Evolutionary conservation across 2,113 vertebrate genomes (phyloP).

Genomic region (Haemorhous mexicanus): DNA sequence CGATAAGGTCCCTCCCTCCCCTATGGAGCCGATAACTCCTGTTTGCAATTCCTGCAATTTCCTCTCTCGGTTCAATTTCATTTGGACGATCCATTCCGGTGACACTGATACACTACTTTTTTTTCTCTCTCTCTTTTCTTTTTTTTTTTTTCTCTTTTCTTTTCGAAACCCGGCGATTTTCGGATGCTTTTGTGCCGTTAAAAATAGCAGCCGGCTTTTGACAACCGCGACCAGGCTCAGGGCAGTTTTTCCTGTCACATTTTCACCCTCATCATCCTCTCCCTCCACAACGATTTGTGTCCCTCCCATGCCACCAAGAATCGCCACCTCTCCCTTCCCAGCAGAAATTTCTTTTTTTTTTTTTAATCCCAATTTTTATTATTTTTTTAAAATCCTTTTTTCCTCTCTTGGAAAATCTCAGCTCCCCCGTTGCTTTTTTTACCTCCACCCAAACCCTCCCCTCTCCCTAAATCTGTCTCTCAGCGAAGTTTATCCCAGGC

Average conservation of each 20-base stretch:
- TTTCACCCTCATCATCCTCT: neutral
- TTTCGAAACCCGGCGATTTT: neutral
- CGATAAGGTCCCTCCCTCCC: slow-evolving; percentile 1
- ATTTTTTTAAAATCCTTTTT: neutral
- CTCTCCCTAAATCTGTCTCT: neutral
- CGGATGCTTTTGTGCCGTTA: neutral
- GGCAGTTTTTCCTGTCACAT: neutral
- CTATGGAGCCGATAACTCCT: neutral
- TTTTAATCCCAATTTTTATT: too few species aligned
- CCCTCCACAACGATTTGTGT: neutral
- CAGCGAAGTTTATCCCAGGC: neutral
- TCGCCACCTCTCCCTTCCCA: neutral
- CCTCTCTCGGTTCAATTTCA: slow-evolving; percentile 6
- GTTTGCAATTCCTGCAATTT: slow-evolving; percentile 18
- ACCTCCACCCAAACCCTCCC: neutral
- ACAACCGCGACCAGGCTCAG: neutral
- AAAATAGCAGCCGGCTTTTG: slow-evolving; percentile 17
- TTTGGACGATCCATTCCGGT: neutral
- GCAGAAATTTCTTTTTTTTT: neutral
- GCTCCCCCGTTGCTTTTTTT: neutral
- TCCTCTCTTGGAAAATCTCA: neutral
- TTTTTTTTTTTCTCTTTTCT: neutral
- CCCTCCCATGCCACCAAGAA: neutral
- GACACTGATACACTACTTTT: neutral
- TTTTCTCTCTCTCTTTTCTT: neutral